phyloP scores from a whole-genome alignment of 1,140 invertebrate species.

The Aculops lycopersici region DNA sequence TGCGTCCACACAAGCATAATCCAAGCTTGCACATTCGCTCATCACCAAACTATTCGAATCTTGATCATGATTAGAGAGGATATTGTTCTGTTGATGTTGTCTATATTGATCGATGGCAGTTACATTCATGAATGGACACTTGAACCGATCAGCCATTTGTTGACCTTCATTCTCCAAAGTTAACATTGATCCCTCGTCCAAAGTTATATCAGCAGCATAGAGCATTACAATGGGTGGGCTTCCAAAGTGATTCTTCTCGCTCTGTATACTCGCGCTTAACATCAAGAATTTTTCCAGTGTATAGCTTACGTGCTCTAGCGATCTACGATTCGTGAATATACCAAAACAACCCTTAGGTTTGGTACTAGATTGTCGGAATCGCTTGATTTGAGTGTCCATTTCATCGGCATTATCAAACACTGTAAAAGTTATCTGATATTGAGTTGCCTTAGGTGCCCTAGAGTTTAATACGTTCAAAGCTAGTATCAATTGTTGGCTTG shows the following conservation, averaged over 20 bases:
- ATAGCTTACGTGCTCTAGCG: slow-evolving; percentile 60
- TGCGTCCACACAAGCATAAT: slow-evolving; percentile 27
- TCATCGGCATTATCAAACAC: neutral
- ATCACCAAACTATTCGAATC: slow-evolving; percentile 7
- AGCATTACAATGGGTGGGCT: slow-evolving; percentile 61
- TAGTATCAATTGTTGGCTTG: neutral
- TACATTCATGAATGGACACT: slow-evolving; percentile 56
- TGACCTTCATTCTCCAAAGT: slow-evolving; percentile 57
- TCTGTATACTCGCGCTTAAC: slow-evolving; percentile 54
- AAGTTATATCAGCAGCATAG: slow-evolving; percentile 46
- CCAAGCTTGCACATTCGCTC: slow-evolving; percentile 19
- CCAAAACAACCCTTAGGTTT: slow-evolving; percentile 29
- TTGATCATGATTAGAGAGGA: slow-evolving; percentile 6
- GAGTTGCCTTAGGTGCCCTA: neutral
- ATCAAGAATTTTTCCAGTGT: slow-evolving; percentile 65
- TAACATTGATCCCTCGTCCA: slow-evolving; percentile 44
- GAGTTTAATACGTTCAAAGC: neutral
- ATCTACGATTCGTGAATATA: slow-evolving; percentile 61
- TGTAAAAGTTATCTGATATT: neutral
- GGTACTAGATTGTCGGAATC: slow-evolving; percentile 35
- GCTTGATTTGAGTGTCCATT: slow-evolving; percentile 6
- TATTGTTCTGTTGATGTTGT: slow-evolving; percentile 7
- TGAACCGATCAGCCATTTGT: slow-evolving; percentile 49
- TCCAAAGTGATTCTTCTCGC: slow-evolving; percentile 41
- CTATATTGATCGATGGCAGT: slow-evolving; percentile 23